Evolutionary conservation across 2,113 vertebrate species (phyloP).

Genomic region (Hypanus sabinus): DNA sequence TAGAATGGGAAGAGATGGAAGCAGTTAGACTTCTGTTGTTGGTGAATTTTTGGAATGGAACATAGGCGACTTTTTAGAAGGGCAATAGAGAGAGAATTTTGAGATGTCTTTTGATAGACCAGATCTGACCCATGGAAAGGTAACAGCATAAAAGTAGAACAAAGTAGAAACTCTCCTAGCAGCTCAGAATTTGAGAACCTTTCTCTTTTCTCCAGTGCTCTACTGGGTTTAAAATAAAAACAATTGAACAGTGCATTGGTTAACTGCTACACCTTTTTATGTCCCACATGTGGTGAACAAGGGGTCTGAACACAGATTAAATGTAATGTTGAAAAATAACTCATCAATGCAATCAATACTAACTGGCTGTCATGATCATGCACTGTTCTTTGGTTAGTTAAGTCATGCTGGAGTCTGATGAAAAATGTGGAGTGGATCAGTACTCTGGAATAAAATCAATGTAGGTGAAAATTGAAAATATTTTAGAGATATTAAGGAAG

Average conservation of each 20-base stretch:
- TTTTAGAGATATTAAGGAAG: not conserved
- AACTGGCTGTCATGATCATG: not conserved
- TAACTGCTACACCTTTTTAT: not conserved
- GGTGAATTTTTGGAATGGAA: not conserved
- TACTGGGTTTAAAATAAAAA: not conserved
- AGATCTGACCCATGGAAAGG: not conserved
- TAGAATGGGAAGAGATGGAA: not conserved
- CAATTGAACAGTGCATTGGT: not conserved
- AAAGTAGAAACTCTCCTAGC: not conserved
- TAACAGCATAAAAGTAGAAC: too few relatives aligned
- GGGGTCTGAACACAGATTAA: not conserved
- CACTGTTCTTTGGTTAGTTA: not conserved
- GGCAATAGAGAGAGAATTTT: not conserved
- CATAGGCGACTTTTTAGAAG: not conserved
- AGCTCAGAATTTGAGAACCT: not conserved
- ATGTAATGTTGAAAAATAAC: slow-evolving; percentile 25
- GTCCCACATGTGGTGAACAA: not conserved
- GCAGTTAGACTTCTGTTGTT: not conserved
- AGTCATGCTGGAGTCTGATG: not conserved
- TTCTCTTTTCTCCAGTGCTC: not conserved
- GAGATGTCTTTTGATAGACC: not conserved
- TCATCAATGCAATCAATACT: slow-evolving; percentile 5
- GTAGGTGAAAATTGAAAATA: not conserved
- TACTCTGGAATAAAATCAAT: not conserved
- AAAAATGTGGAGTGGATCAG: not conserved